phyloP scores from a whole-genome alignment of 2,797 vertebrate species.

The Macropus fuliginosus region DNA sequence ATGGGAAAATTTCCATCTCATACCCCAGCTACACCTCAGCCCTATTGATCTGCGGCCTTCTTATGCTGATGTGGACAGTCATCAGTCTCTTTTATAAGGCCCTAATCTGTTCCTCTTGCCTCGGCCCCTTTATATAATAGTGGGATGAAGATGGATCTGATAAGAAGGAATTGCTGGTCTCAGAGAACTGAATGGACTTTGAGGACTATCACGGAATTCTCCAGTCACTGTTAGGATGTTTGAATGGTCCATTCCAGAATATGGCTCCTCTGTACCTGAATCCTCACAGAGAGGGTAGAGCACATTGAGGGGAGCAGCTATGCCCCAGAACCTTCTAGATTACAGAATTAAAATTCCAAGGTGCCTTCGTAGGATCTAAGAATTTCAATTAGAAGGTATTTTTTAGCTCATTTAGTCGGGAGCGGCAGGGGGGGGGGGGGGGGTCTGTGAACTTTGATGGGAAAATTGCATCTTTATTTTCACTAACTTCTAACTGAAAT shows the following conservation, averaged over 20 bases:
- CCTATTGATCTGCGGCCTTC: neutral
- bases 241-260: neutral
- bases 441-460: neutral
- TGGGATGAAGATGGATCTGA: neutral
- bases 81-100: neutral
- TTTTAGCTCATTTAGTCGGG: neutral
- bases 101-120: neutral
- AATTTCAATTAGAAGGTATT: neutral
- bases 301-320: neutral
- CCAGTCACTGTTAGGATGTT: neutral
- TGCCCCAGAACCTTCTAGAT: neutral
- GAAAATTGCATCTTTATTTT: neutral
- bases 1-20: neutral
- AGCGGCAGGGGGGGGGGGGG: too few species aligned
- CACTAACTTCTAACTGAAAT: neutral
- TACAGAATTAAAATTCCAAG: neutral
- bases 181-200: neutral
- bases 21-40: too few species aligned
- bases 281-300: neutral
- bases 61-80: neutral
- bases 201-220: neutral
- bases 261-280: neutral
- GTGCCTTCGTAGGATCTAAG: neutral
- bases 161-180: neutral
- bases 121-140: neutral